Evolutionary conservation across 2,113 vertebrate species (phyloP).

Genomic region (Seriola aureovittata): DNA sequence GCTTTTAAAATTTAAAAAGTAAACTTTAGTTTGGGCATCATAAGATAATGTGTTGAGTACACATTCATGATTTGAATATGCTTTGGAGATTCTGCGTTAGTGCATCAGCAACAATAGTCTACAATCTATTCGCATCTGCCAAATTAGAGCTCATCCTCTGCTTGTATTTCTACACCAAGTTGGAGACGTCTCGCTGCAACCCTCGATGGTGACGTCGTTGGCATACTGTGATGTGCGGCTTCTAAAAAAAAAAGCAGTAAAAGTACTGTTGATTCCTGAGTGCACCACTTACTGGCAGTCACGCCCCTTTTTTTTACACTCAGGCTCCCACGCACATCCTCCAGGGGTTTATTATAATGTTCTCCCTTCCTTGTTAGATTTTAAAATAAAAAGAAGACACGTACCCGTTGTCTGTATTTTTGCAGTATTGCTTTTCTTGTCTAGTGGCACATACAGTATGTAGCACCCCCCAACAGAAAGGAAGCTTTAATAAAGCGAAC

Average conservation of each 20-base stretch:
- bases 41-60: constrained; percentile 7
- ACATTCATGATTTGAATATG: constrained; percentile 1
- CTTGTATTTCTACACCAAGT: background rate
- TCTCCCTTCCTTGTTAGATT: constrained; percentile 39
- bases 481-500: constrained; percentile 11
- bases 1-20: constrained; percentile 26
- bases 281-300: constrained; percentile 51
- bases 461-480: background rate
- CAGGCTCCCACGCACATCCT: constrained; percentile 28
- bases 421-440: background rate
- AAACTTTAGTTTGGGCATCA: constrained; percentile 11
- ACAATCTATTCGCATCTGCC: constrained; percentile 10
- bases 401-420: constrained; percentile 26
- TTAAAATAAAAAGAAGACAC: constrained; percentile 18
- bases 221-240: constrained; percentile 8
- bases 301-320: constrained; percentile 22
- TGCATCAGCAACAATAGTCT: constrained; percentile 27
- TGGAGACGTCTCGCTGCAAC: background rate
- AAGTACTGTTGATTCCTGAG: constrained; percentile 24
- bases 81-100: constrained; percentile 28
- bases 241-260: constrained; percentile 35
- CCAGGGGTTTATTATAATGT: constrained; percentile 41
- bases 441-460: background rate
- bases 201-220: background rate
- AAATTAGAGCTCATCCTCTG: constrained; percentile 14